Base-by-base conservation (phyloP, 2,113 vertebrate genomes). In the Peromyscus polionotus region DNA sequence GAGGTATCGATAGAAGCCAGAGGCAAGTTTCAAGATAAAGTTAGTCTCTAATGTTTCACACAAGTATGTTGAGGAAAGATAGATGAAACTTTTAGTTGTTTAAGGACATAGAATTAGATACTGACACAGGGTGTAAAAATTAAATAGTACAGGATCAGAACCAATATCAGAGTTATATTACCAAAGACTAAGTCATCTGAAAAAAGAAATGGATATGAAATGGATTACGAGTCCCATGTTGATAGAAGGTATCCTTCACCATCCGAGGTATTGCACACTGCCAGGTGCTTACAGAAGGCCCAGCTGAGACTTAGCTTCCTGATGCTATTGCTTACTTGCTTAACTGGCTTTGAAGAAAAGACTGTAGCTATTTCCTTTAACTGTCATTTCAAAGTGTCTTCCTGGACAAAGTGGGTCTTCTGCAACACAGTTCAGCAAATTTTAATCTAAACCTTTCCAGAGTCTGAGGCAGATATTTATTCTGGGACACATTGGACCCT, bases 401-500 rank as follows among this genome's bases (percentile, higher is more conserved):
- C 57, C 14, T 22, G 14, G 1, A 5, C 19, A 79, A 87, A 54
- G 17, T 14, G 17, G 5, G 8, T 13, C 57, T 48, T 51, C 33
- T 14, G 0, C 22, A 0, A 54, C 7, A 5, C 0, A 3, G 31
- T 26, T 26, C n/a, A 48, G 7, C 7, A 75, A 9, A 59, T 80
- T 28, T 90, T 26, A 19, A 3, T 51, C 16, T 1, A 85, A 65
- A 65, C 26, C 5, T 68, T 48, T 67, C 10, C 24, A 39, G 54
- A 45, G 31, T 57, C 28, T 31, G 39, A 80, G 28, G 54, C 31
- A 42, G 75, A 61, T 1, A 0, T 2, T 2, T 26, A 28, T 84
- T 31, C 45, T 39, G 9, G 11, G 24, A 0, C 77, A 22, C 7
- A 5, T 0, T 0, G 39, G 28, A 33, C 0, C 28, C 22, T 10